Percentiles rank a stretch among this genome's conserved stretches.
Evolutionary conservation across 2,113 vertebrate genomes (phyloP).

Genomic region (Marcusenius ussheri): DNA sequence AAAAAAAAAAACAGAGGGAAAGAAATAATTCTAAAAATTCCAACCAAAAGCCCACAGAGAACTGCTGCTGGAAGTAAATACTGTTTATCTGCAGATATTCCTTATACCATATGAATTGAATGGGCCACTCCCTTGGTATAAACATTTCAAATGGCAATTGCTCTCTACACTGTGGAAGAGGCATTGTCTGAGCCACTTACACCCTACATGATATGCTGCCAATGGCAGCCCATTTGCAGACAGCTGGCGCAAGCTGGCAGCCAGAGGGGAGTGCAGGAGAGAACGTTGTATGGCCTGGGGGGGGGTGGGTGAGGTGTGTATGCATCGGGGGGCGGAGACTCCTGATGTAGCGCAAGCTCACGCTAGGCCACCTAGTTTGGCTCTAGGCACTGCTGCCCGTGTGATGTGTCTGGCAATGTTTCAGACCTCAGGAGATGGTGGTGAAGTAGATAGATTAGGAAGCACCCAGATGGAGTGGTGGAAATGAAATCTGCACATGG

Average conservation of each 20-base stretch:
- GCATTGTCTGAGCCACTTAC: no score
- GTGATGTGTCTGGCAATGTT: background rate
- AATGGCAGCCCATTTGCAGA: background rate
- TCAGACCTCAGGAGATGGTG: background rate
- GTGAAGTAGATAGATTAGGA: background rate
- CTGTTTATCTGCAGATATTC: background rate
- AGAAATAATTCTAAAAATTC: background rate
- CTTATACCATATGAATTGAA: background rate
- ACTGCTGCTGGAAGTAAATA: background rate
- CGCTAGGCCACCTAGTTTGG: background rate
- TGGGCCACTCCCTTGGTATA: background rate
- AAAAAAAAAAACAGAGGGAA: background rate
- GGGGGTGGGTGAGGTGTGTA: background rate
- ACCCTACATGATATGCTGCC: background rate
- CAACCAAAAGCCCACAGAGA: background rate
- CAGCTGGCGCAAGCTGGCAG: background rate
- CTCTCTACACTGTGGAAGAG: background rate
- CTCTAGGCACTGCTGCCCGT: background rate
- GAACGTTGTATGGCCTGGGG: background rate
- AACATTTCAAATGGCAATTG: background rate
- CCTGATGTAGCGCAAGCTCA: background rate
- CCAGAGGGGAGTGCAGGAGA: background rate
- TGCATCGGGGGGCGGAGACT: background rate
- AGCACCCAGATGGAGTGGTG: no score
- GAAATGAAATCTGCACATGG: no score